Conservation (phyloP, 2,888 invertebrate species). For the Spilosoma lubricipeda region DNA sequence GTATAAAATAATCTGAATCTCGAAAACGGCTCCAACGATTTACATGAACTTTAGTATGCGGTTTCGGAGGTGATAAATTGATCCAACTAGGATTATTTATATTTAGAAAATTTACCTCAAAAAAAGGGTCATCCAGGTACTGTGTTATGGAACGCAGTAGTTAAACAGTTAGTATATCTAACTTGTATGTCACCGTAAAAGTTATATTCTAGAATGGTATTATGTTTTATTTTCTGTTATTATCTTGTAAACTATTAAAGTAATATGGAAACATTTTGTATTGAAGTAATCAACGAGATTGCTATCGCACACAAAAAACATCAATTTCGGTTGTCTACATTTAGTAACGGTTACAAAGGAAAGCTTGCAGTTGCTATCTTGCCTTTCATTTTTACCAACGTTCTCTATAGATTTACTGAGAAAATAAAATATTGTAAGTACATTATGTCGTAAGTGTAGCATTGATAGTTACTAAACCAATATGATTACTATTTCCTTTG, state of each 20-base stretch:
- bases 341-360: conserved; percentile 17
- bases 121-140: too few species aligned
- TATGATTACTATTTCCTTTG: not conserved
- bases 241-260: not conserved
- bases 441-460: not conserved
- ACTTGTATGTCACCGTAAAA: too few species aligned
- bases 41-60: too few species aligned
- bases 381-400: conserved; percentile 22
- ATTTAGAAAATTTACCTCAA: too few species aligned
- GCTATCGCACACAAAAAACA: conserved; percentile 7
- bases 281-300: not conserved
- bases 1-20: too few species aligned
- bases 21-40: too few species aligned
- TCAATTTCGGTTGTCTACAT: not conserved
- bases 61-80: too few species aligned
- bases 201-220: not conserved
- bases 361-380: conserved; percentile 14
- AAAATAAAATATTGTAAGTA: not conserved
- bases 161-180: too few species aligned
- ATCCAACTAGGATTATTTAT: too few species aligned
- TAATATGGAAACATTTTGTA: not conserved
- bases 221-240: not conserved
- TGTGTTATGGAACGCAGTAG: too few species aligned
- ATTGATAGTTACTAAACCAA: not conserved
- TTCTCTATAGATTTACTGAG: conserved; percentile 16